Evolutionary conservation across 2,888 invertebrate species (phyloP), one percentile per base, ranked within the genome.

Genomic region (Sminthurinus aureus): DNA sequence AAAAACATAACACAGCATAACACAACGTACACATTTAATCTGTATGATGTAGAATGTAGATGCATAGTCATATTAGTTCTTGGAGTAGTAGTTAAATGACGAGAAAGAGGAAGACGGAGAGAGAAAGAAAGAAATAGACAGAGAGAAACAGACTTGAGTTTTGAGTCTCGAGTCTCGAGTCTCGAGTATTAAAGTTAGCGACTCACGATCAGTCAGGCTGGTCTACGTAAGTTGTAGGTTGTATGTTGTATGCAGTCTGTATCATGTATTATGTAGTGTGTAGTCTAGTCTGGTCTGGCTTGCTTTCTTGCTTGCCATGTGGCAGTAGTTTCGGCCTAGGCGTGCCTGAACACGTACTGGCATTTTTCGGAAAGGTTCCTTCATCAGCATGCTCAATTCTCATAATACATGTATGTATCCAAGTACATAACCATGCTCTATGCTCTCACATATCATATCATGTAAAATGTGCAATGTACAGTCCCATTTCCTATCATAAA

Each of bases 261-360:
- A 64, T 22, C 71, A 71, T 71, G n/a, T 71, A 71, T n/a, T n/a
- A n/a, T n/a, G 38, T 38, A 38, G 38, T 38, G 1, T 38, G 38
- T 38, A 38, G 38, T 38, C 38, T 38, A 6, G 38, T 6, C 6
- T 38, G 38, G 38, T 38, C 38, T 38, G 38, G 38, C 38, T 38
- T 38, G 38, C 38, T 38, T 38, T 38, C 38, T 38, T 38, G 38
- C 38, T n/a, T 64, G 75, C 75, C 75, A 76, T 51, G 51, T 76
- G 75, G 75, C 75, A 76, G 75, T 50, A 50, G 20, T 15, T 64
- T 18, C 2, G 20, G 51, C 50, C 13, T 58, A 22, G 50, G 69
- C 51, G 79, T 79, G 71, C 79, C 79, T 79, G 69, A 38, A 79
- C 79, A 79, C 79, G 79, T 79, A 79, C 69, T 79, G 79, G 79